Base-by-base conservation (phyloP, 2,797 vertebrate species). In the Aselliscus stoliczkanus region DNA sequence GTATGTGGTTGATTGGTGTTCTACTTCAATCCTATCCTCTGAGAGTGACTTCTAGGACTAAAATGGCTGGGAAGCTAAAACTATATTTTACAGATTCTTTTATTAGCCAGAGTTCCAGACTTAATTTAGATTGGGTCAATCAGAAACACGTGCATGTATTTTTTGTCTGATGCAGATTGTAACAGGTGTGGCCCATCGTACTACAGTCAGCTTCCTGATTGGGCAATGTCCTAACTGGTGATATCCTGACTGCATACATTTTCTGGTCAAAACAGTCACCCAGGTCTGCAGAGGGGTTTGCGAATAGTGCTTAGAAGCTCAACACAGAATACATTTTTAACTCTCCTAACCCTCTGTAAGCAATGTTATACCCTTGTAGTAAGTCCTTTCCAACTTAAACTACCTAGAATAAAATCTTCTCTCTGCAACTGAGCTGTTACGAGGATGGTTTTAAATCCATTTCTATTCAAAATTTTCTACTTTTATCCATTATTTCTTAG, bases 171-270 rank as follows among this genome's bases (percentile, higher is more conserved):
- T 14, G 0, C 4, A 56, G 5, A 37, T 58, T 15, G 0, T 56
- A 60, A 47, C 5, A 82, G 37, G 37, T 50, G 20, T 83, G 13
- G 7, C 4, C 62, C n/a, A 14, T 17, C 4, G 7, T 79, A 7
- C 23, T 9, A 3, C 5, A 65, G 11, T 2, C 6, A 0, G 23
- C 10, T 29, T 62, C 6, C 13, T 37, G 2, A 64, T 2, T 62
- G 7, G 11, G 6, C n/a, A 34, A 20, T 34, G n/a, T 62, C 25
- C 6, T 39, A 54, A 31, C 10, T 7, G 23, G 4, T 9, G 7
- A 23, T 18, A 7, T 20, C 5, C 52, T 56, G 23, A 87, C 0
- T 5, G 2, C 2, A 15, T 7, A 4, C 20, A 13, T 83, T 69
- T 81, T 72, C 17, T 39, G 56, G 37, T 17, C 1, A 12, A 0